Evolutionary conservation across 1,140 invertebrate species (phyloP).

Genomic region (Yoshiicerus persimilis): DNA sequence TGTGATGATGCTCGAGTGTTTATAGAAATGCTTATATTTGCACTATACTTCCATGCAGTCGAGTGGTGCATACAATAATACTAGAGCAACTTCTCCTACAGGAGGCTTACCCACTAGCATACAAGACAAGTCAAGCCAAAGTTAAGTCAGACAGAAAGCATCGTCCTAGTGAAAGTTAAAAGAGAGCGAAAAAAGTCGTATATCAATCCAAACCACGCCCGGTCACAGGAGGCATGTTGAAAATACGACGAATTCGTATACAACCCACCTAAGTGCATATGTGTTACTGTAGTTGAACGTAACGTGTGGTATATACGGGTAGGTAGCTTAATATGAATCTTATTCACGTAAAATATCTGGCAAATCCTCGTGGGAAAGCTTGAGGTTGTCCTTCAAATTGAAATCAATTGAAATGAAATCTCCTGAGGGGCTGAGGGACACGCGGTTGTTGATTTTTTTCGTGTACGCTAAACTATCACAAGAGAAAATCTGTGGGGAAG

Average conservation of each 20-base stretch:
- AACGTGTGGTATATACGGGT: neutral
- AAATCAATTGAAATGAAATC: constrained; percentile 21
- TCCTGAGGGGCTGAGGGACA: neutral
- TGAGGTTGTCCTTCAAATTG: constrained; percentile 7
- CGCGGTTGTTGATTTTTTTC: neutral
- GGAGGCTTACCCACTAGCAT: neutral
- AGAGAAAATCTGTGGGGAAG: neutral
- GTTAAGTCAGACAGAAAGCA: neutral
- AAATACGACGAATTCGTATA: neutral
- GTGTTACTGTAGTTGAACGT: too few relatives aligned
- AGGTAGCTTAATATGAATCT: neutral
- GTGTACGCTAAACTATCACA: neutral
- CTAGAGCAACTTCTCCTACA: neutral
- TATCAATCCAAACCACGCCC: constrained; percentile 18
- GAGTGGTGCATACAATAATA: neutral
- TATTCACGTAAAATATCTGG: neutral
- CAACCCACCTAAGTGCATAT: neutral
- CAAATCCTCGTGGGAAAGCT: neutral
- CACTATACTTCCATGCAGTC: neutral
- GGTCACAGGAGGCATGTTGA: neutral
- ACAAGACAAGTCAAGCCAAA: neutral
- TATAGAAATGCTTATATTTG: neutral
- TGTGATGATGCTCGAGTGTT: neutral
- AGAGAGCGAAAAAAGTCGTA: constrained; percentile 7
- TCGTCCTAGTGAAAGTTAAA: neutral